Evolutionary conservation across 2,113 vertebrate species (phyloP), one percentile per base, ranked within the genome.

Genomic region (Jaculus jaculus): DNA sequence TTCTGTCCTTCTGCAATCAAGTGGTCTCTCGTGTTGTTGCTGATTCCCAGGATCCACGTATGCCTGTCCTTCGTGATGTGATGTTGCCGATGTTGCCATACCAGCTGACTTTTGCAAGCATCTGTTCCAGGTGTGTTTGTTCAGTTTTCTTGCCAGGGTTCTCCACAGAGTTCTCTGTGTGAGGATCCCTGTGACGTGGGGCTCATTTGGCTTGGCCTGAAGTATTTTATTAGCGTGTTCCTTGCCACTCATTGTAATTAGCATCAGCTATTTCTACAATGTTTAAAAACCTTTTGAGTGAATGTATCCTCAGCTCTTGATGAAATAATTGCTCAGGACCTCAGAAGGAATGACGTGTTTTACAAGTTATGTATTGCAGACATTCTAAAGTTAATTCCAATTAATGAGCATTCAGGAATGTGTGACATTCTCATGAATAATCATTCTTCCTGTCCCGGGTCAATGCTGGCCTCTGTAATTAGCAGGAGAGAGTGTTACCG

Each of bases 161-260:
- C 28, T 10, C 73, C 51, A 2, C 30, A 0, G 15, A n/a, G 4
- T 21, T 47, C 4, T 32, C 7, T 4, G 3, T 8, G 3, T 11
- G 3, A 10, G 12, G 0, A 15, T 91, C 42, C 30, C 0, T 17
- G 23, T 15, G 2, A 23, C 42, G 66, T n/a, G 54, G 39, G 74
- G 24, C 30, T 72, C 30, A 32, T 61, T 87, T 30, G 17, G 21
- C 66, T 47, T 78, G 39, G 69, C 65, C 58, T 68, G 23, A 34
- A 54, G 12, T 42, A 42, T n/a, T 77, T 28, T 30, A 37, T 28
- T 26, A 37, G 18, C 18, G 1, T 61, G 66, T 68, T 71, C 63
- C 66, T 75, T 63, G 12, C 15, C 24, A 20, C 60, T 66, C 8
- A 51, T 18, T 68, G 34, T 28, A 39, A 80, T 15, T 74, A 71